These are phyloP conservation scores for Corydoras maculifer DNA, from an alignment of 2,113 vertebrate species.

Conservation along the genomic window DNA sequence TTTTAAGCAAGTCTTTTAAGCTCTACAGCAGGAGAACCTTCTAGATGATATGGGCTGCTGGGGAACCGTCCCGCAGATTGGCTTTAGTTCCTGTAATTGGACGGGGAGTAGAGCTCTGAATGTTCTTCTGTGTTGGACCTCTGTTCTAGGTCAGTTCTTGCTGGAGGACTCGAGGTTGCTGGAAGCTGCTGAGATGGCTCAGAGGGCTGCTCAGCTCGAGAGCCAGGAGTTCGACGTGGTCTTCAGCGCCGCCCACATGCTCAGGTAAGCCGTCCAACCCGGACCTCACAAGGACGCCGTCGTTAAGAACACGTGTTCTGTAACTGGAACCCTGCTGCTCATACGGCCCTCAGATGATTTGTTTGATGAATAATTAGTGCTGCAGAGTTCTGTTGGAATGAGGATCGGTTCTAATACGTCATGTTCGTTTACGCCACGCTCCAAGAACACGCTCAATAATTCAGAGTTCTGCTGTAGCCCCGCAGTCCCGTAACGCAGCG, in stretches of 20 bases:
- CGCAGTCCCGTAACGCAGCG: neutral
- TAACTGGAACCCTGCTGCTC: too few relatives aligned
- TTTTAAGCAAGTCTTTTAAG: too few relatives aligned
- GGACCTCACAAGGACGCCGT: too few relatives aligned
- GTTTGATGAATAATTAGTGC: neutral
- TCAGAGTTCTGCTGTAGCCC: neutral
- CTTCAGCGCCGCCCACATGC: constrained; percentile 98
- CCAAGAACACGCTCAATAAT: neutral
- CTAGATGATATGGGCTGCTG: too few relatives aligned
- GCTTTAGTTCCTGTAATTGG: too few relatives aligned
- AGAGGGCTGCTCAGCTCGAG: constrained; percentile 90
- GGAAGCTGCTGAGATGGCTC: constrained; percentile 97
- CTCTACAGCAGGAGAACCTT: too few relatives aligned
- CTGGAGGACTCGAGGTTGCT: constrained; percentile 87
- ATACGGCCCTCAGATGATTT: too few relatives aligned
- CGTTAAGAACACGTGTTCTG: too few relatives aligned
- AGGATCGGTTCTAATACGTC: neutral
- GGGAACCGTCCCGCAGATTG: too few relatives aligned
- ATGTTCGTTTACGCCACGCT: neutral
- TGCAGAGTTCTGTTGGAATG: neutral
- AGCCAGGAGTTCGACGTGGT: constrained; percentile 91
- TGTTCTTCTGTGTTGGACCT: constrained; percentile 25
- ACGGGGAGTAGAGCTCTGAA: too few relatives aligned
- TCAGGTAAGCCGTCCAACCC: constrained; percentile 68
- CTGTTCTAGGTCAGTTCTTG: constrained; percentile 86